Evolutionary conservation across 2,113 vertebrate species (phyloP).

Genomic region (Psittacula cyanocephala): DNA sequence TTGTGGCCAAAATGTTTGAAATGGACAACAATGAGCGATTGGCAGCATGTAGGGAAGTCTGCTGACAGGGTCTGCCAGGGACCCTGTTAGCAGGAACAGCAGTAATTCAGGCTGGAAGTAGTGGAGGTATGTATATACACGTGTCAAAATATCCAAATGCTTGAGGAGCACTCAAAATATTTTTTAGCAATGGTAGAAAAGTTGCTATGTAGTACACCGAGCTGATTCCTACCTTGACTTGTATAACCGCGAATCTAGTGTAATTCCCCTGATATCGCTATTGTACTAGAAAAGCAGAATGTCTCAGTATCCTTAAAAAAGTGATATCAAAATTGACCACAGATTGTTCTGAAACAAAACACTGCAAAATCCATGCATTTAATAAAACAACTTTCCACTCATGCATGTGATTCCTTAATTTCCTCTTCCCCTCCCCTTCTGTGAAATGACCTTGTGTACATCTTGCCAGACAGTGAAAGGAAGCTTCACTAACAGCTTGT

Average conservation of each 20-base stretch:
- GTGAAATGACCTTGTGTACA: constrained; percentile 31
- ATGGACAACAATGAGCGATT: background rate
- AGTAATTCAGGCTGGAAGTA: background rate
- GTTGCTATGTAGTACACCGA: background rate
- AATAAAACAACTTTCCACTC: background rate
- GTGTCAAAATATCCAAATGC: constrained; percentile 2
- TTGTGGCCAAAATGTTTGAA: background rate
- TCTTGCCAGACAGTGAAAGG: background rate
- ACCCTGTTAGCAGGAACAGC: background rate
- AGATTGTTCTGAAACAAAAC: background rate
- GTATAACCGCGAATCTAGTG: background rate
- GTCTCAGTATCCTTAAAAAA: background rate
- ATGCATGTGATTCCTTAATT: background rate
- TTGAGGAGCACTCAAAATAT: background rate
- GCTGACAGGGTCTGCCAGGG: background rate
- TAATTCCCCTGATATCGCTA: background rate
- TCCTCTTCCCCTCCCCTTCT: background rate
- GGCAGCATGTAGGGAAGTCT: background rate
- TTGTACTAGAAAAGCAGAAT: background rate
- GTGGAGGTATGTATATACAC: background rate
- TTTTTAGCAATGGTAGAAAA: background rate
- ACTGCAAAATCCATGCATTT: background rate
- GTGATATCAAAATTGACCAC: background rate
- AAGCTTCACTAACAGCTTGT: background rate
- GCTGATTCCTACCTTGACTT: background rate